Evolutionary conservation across 2,797 vertebrate genomes (phyloP), one percentile per base, ranked within the genome.

Genomic region (Carapus acus): DNA sequence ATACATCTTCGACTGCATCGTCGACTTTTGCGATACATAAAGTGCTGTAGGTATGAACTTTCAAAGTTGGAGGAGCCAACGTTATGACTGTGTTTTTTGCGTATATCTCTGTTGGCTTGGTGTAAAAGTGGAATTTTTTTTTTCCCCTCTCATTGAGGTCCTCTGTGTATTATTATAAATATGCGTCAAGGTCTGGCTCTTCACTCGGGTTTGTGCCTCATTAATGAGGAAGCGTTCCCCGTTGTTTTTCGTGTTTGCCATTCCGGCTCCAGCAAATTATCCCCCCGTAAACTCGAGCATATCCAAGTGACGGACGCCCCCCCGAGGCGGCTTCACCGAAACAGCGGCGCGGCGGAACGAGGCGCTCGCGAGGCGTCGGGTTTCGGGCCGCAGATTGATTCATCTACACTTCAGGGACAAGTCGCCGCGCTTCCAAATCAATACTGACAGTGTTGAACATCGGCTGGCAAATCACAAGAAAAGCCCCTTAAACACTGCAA

Each of bases 351-450:
- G 62, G 45, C 37, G 62, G 72, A 78, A 81, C 71, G 70, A 58
- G 74, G 69, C 62, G 74, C 80, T 72, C 73, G 64, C 46, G 70
- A 63, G 65, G 53, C 54, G 61, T 41, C 54, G 53, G 59, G 63
- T 65, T 84, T 71, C n/a, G 60, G 68, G 71, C 71, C 8, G 14
- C 16, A 12, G 59, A 79, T 79, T 78, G 71, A 85, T 85, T 80
- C 74, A 77, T 67, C 78, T 73, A 70, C 60, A 74, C 78, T 73
- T 74, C 49, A 65, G 75, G 75, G 79, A 71, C 36, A 6, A 34
- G 55, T n/a, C 36, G 27, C 62, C 68, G 51, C 65, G 58, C 45
- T n/a, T 17, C 55, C 49, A 75, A 63, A 84, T 85, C 82, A 81
- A 87, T 85, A 65, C 48, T 43, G 55, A 57, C 66, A 36, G 33